Evolutionary conservation across 2,888 invertebrate genomes (phyloP), one percentile per base, ranked within the genome.

Genomic region (Amblyteles armatorius): DNA sequence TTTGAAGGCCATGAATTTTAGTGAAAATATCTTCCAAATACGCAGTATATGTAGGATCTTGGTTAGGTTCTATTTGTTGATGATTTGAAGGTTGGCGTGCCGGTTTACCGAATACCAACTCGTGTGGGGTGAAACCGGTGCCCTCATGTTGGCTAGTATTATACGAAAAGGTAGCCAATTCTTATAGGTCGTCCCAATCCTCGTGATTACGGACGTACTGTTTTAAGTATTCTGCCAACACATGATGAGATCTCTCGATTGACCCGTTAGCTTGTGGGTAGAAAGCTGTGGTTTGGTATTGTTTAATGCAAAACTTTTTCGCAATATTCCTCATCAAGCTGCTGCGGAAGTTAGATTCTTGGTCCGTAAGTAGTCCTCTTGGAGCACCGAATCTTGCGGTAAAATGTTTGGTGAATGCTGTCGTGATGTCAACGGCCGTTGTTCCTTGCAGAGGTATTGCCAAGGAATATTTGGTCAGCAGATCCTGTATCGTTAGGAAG

Each of bases 141-240:
- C 82, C 78, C 19, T 82, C 80, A 40, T 85, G 84, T 26, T 40
- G 57, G 26, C 87, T 87, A 0, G 78, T 5, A 0, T 33, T 33
- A 4, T 33, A 33, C 4, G 33, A 33, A 33, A 33, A 33, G 33
- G 33, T 33, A 79, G 50, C 86, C 13, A 81, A 11, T 13, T 82
- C 79, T 4, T 78, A 4, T 13, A 67, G 72, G 26, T 77, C 71
- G 26, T 87, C 84, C 86, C 83, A 82, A 13, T 86, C 65, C 9
- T 77, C 63, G 0, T 82, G 29, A 6, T 74, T n/a, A 0, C n/a
- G 22, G 1, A 60, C 55, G 16, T 76, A 87, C n/a, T 85, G 68
- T 52, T 87, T 87, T 60, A 88, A 22, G 71, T 87, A 88, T 68
- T 88, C 83, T 0, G 36, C 44, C 2, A 88, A 26, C 0, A 85